Percentiles rank a stretch among this genome's conserved stretches.
Conservation (phyloP, 2,888 invertebrate genomes). For the Dioctria linearis region DNA sequence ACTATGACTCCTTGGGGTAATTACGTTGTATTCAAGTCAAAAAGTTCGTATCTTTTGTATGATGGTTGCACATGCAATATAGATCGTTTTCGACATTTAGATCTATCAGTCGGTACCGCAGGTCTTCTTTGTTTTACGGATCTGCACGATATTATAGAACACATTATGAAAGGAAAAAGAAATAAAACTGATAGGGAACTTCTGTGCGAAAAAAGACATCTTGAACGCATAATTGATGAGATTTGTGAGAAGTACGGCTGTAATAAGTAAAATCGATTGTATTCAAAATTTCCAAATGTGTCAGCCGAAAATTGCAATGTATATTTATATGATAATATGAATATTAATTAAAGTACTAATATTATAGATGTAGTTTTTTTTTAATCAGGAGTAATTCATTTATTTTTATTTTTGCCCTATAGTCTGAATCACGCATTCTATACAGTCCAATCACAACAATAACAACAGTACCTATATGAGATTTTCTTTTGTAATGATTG, state of each 20-base stretch:
- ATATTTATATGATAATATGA: too few species aligned
- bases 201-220: slow-evolving; percentile 8
- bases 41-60: slow-evolving; percentile 63
- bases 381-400: too few species aligned
- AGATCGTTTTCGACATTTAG: slow-evolving; percentile 67
- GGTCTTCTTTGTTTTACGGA: slow-evolving; percentile 65
- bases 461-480: too few species aligned
- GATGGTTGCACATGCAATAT: slow-evolving; percentile 69
- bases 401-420: too few species aligned
- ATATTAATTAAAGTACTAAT: too few species aligned
- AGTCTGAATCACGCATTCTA: too few species aligned
- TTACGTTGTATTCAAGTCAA: slow-evolving; percentile 66
- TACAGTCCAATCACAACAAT: too few species aligned
- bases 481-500: too few species aligned
- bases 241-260: slow-evolving; percentile 63
- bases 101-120: slow-evolving; percentile 67
- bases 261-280: too few species aligned
- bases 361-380: too few species aligned
- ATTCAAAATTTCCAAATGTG: too few species aligned
- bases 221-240: slow-evolving; percentile 60
- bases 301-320: too few species aligned
- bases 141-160: slow-evolving; percentile 62
- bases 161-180: slow-evolving; percentile 64
- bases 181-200: neutral
- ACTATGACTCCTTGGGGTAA: slow-evolving; percentile 69